Percentiles rank a stretch among this genome's conserved stretches.
Evolutionary conservation across 1,140 invertebrate species (phyloP).

Genomic region (Paralvinella palmiformis): DNA sequence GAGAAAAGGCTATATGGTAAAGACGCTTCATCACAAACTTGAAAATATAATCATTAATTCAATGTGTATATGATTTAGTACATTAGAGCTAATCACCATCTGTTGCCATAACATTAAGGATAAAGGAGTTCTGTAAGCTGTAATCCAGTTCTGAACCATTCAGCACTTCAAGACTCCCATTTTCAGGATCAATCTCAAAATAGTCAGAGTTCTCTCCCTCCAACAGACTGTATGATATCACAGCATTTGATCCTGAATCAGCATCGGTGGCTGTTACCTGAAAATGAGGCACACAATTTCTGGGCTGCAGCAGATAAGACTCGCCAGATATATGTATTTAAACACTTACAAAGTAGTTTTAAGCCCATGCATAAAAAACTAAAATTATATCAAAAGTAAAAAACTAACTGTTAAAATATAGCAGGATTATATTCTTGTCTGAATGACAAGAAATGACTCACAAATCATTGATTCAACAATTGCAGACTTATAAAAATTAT

Average conservation of each 20-base stretch:
- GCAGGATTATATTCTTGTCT: too few relatives aligned
- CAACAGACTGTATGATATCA: background rate
- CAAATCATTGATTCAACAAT: too few relatives aligned
- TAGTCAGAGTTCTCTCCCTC: background rate
- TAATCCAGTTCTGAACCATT: background rate
- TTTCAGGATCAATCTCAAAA: background rate
- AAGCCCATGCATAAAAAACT: too few relatives aligned
- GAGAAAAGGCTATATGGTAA: too few relatives aligned
- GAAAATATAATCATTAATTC: background rate
- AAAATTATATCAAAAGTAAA: too few relatives aligned
- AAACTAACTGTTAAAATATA: too few relatives aligned
- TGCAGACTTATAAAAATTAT: background rate
- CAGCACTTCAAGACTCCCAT: background rate
- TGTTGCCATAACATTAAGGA: background rate
- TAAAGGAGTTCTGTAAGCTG: background rate
- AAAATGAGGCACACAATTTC: too few relatives aligned
- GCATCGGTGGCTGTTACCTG: background rate
- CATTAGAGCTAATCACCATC: constrained; percentile 5
- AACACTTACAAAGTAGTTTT: too few relatives aligned
- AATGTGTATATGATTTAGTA: background rate
- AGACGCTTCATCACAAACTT: too few relatives aligned
- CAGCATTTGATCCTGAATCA: background rate
- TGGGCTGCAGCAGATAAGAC: too few relatives aligned
- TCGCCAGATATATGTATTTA: too few relatives aligned
- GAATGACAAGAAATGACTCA: too few relatives aligned